Base-by-base conservation (phyloP, 2,797 vertebrate species). In the Sphaeramia orbicularis region DNA sequence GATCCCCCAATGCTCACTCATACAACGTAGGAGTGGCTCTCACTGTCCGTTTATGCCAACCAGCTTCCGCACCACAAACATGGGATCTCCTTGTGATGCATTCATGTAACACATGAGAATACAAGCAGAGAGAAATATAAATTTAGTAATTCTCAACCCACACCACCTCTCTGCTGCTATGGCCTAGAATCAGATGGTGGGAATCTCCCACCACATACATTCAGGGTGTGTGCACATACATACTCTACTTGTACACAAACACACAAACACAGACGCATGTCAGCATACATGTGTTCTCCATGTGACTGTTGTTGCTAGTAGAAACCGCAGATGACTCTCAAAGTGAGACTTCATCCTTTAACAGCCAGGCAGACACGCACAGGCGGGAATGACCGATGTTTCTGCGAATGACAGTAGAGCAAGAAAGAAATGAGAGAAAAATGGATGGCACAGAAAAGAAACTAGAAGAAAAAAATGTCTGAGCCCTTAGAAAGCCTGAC, bases 31-130 rank as follows among this genome's bases (percentile, higher is more conserved):
- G 57, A 48, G 49, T 42, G 45, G 57, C 41, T 43, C 13, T 53
- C 65, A 65, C 38, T 24, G 42, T 18, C 45, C 45, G 12, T 48
- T 6, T 1, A 11, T 73, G 53, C 67, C 71, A 68, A 41, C 56
- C 57, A 32, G 78, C 78, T 71, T 87, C 76, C 21, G 47, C 42
- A 45, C 69, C 45, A 78, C 74, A 69, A 56, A 62, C 72, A 67
- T 52, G 75, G 76, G 49, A 70, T 80, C 53, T 76, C 65, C 70
- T 74, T 18, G 41, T 60, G 43, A 73, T 72, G 37, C 45, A 3
- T 43, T 27, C 49, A 68, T 53, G 13, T 61, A 60, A 58, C 47
- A 74, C 55, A 78, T 38, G 49, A 58, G 5, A 8, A 2, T 14
- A 52, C 10, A 35, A 52, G 41, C 18, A 71, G 56, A 30, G 21